Evolutionary conservation across 1,140 invertebrate genomes (phyloP), one percentile per base, ranked within the genome.

Genomic region (Drosophila tsacasi): DNA sequence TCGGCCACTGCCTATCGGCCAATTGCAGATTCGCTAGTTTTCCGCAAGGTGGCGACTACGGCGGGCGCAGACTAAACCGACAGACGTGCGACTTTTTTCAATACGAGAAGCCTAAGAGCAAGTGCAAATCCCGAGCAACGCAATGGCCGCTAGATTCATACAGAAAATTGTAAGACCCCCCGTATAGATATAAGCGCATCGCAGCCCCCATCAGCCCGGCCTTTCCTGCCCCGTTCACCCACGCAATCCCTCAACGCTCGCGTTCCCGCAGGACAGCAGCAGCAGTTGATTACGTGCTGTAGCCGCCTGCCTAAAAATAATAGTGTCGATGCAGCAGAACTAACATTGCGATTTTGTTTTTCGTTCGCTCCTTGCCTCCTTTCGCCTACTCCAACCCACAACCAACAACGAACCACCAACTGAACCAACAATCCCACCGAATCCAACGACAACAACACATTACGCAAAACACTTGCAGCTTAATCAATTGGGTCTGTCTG

Each of bases 101-200:
- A 74, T 64, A 83, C 75, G 75, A 55, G 39, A 57, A 37, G 54
- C 54, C 79, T 76, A 76, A 82, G 81, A 85, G 62, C 74, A 75
- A 90, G 85, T 89, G 84, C 78, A 90, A 79, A 78, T 57, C 50
- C 54, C 66, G 63, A 81, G 59, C 67, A 76, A 68, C 69, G 77
- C 68, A 81, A 92, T 92, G 91, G 91, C 91, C 86, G 91, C 91
- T 91, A 89, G 91, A 92, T 92, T 92, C 49, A 91, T 92, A 90
- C 84, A 92, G 79, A 92, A 81, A 85, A 92, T 92, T 92, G 91
- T 92, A 92, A 92, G 91, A 81, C 21, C 21, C 21, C 42, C 63
- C 37, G 65, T 66, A 52, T 65, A 81, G 66, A 64, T 52, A 52
- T 52, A 71, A 71, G 64, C 37, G 23, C 27, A 32, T 21, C 35